These are phyloP conservation scores for Chrysolophus pictus DNA, from an alignment of 2,797 vertebrate genomes.

Conservation along the genomic window DNA sequence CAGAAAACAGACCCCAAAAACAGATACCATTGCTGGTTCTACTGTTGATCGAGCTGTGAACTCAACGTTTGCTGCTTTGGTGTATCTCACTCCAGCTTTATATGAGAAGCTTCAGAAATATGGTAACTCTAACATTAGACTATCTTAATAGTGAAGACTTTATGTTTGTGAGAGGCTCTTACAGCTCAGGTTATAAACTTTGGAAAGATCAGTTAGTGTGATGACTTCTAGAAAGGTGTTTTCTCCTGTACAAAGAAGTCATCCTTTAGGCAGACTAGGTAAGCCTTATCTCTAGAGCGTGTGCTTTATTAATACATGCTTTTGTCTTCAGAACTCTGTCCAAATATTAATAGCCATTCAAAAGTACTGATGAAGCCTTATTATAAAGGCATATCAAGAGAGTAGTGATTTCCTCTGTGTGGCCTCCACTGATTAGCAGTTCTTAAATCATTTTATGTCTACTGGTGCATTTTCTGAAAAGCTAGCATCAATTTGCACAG, in stretches of 20 bases:
- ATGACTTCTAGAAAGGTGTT: not conserved
- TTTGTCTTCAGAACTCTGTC: not conserved
- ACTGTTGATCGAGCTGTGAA: slow-evolving; percentile 96
- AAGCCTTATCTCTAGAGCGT: not conserved
- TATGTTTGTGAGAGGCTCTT: slow-evolving; percentile 19
- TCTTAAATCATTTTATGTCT: not conserved
- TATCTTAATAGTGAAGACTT: slow-evolving; percentile 64
- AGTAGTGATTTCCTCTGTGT: not conserved
- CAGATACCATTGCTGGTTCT: slow-evolving; percentile 88
- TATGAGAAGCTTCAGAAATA: slow-evolving; percentile 88
- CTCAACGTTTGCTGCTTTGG: slow-evolving; percentile 95
- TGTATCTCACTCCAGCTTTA: slow-evolving; percentile 94
- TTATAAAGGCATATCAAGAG: not conserved
- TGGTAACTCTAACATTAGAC: slow-evolving; percentile 85
- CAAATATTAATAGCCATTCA: not conserved
- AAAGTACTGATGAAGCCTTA: not conserved
- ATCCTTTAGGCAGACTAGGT: not conserved
- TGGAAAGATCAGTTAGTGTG: not conserved
- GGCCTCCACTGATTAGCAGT: not conserved
- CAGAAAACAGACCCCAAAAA: slow-evolving; percentile 90
- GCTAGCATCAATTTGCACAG: not conserved
- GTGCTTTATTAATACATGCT: not conserved
- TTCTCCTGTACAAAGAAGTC: not conserved
- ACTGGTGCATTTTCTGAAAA: not conserved
- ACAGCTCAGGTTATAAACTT: not conserved